Conservation (phyloP, 2,888 invertebrate genomes). For the Leptopilina syphax region DNA sequence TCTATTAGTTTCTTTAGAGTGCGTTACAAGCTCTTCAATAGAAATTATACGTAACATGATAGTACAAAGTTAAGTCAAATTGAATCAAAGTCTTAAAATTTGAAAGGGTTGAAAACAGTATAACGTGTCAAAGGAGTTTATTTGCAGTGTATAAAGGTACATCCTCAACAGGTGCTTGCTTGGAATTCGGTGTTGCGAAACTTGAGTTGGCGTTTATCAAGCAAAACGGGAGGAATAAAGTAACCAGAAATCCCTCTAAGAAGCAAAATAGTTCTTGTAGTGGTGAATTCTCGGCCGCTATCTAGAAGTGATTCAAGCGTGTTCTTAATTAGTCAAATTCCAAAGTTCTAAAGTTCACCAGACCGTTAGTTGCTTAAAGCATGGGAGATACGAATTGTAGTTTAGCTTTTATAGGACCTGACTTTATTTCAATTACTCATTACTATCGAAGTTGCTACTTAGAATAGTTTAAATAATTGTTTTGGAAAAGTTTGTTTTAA, state of each 20-base stretch:
- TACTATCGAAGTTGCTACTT: not conserved
- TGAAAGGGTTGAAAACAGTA: conserved; percentile 6
- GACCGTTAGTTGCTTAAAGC: not conserved
- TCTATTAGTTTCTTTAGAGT: too few relatives aligned
- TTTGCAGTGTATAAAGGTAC: conserved; percentile 39
- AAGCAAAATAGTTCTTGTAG: conserved; percentile 45
- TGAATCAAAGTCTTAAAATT: too few relatives aligned
- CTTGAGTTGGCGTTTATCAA: conserved; percentile 50
- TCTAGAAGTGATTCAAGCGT: conserved; percentile 63
- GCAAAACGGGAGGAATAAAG: conserved; percentile 48
- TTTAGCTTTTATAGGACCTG: conserved; percentile 22
- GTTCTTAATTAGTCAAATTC: conserved; percentile 62
- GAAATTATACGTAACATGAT: too few relatives aligned
- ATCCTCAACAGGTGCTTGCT: conserved; percentile 53
- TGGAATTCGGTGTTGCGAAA: conserved; percentile 47
- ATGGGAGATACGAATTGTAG: conserved; percentile 27
- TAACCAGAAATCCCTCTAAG: conserved; percentile 42
- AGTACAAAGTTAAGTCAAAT: too few relatives aligned
- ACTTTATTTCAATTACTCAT: not conserved
- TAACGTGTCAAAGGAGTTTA: conserved; percentile 29
- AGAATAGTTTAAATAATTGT: not conserved
- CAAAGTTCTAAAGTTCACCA: conserved; percentile 41
- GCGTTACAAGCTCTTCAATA: too few relatives aligned
- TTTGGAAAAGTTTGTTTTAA: not conserved
- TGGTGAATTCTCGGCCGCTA: conserved; percentile 57